A percentile compares a stretch with the other conserved stretches of the same genome.
Conservation (phyloP, 2,113 vertebrate genomes). For the Cygnus buccinator region DNA sequence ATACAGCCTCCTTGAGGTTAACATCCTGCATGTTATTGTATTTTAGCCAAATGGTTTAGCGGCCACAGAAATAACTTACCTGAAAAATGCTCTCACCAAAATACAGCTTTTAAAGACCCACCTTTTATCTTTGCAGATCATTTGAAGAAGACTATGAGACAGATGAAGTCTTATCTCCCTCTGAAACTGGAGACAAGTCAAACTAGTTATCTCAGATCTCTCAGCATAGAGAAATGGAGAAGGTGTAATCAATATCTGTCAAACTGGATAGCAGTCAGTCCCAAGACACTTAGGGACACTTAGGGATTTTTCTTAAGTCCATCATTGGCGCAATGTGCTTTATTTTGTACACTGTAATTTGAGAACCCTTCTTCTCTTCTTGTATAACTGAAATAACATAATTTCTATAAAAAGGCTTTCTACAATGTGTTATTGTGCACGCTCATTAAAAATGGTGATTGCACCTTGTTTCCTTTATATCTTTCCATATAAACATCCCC, state of each 20-base stretch:
- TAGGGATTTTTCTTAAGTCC: slow-evolving; percentile 49
- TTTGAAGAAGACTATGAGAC: slow-evolving; percentile 96
- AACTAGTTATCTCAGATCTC: slow-evolving; percentile 89
- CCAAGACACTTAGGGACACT: slow-evolving; percentile 43
- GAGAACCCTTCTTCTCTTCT: slow-evolving; percentile 63
- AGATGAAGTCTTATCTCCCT: slow-evolving; percentile 86
- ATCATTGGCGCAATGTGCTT: slow-evolving; percentile 69
- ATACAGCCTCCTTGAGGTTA: neutral
- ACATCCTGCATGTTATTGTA: neutral
- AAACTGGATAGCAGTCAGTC: slow-evolving; percentile 53
- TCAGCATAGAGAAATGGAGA: slow-evolving; percentile 76
- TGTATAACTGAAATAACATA: slow-evolving; percentile 75
- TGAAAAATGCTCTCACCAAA: neutral
- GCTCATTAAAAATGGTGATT: slow-evolving; percentile 45
- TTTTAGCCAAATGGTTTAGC: neutral
- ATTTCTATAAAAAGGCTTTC: slow-evolving; percentile 75
- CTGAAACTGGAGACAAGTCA: slow-evolving; percentile 91
- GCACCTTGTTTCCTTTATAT: slow-evolving; percentile 52
- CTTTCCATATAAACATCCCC: neutral
- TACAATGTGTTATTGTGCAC: slow-evolving; percentile 75
- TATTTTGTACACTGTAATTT: slow-evolving; percentile 73
- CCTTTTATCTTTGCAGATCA: slow-evolving; percentile 83
- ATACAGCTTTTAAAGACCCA: neutral
- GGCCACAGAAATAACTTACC: neutral
- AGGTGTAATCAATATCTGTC: slow-evolving; percentile 58